These are phyloP conservation scores for Patiria miniata DNA, from an alignment of 35 echinoderm and acorn worm species.

Conservation along the genomic window DNA sequence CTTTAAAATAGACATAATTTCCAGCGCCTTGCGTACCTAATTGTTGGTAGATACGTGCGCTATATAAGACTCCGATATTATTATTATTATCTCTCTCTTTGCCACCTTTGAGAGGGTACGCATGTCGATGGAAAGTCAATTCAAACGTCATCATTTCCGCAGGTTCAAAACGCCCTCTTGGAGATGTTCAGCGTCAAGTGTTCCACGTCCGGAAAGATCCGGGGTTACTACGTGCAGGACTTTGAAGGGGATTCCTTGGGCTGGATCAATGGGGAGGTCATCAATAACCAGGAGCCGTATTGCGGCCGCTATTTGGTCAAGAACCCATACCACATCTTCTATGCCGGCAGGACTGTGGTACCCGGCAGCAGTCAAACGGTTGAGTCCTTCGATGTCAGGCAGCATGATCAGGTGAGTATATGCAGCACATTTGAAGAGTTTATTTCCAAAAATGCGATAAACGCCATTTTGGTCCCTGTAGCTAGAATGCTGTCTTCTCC, in stretches of 20 bases:
- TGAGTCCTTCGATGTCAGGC: background rate
- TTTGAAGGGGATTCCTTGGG: slow-evolving; percentile 42
- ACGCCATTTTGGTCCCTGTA: too few species aligned
- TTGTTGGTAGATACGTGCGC: too few species aligned
- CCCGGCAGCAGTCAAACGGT: background rate
- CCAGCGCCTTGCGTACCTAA: too few species aligned
- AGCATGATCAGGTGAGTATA: slow-evolving; percentile 8
- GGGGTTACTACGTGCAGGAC: slow-evolving; percentile 28
- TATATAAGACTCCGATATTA: too few species aligned
- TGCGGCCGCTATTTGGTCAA: slow-evolving; percentile 60
- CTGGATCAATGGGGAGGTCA: slow-evolving; percentile 21
- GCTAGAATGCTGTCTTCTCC: background rate
- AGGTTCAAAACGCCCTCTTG: slow-evolving; percentile 64
- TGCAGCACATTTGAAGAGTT: too few species aligned
- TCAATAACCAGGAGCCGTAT: slow-evolving; percentile 56
- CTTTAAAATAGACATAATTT: too few species aligned
- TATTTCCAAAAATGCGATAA: too few species aligned
- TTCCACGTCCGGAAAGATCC: background rate
- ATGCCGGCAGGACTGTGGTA: background rate
- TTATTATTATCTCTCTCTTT: too few species aligned
- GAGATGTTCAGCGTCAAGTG: slow-evolving; percentile 69
- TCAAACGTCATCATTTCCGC: too few species aligned
- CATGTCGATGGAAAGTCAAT: too few species aligned
- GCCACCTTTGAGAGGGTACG: too few species aligned
- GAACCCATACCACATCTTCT: slow-evolving; percentile 60